A percentile compares a stretch with the other conserved stretches of the same genome.
phyloP scores from a whole-genome alignment of 2,113 vertebrate species.

The Labeo rohita region DNA sequence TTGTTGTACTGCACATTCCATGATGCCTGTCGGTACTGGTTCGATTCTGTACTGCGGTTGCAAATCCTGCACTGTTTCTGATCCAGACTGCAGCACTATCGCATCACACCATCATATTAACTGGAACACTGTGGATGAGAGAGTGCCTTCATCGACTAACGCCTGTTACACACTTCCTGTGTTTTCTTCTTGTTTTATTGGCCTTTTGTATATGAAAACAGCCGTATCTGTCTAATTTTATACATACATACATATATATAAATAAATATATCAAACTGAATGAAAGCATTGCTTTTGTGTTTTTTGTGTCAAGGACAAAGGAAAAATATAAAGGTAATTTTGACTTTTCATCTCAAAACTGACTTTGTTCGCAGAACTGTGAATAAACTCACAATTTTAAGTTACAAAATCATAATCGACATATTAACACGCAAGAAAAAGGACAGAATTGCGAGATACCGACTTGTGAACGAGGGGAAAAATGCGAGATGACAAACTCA shows the following conservation, averaged over 20 bases:
- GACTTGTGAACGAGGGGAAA: too few relatives aligned
- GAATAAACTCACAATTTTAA: too few relatives aligned
- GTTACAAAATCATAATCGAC: too few relatives aligned
- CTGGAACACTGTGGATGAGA: conserved; percentile 80
- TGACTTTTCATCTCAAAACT: too few relatives aligned
- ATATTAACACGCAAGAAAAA: too few relatives aligned
- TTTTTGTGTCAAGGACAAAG: background rate
- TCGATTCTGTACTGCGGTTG: background rate
- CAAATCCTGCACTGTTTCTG: conserved; percentile 14
- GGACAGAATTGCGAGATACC: too few relatives aligned
- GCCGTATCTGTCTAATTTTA: conserved; percentile 41
- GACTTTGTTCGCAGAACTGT: too few relatives aligned
- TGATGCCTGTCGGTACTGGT: background rate
- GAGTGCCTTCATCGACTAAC: conserved; percentile 80
- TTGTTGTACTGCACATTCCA: conserved; percentile 7
- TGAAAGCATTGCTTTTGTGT: background rate
- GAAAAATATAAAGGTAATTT: too few relatives aligned
- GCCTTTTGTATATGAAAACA: conserved; percentile 75
- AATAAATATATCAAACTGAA: conserved; percentile 51
- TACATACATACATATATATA: conserved; percentile 49
- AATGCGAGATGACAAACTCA: too few relatives aligned
- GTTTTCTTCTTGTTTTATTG: conserved; percentile 68
- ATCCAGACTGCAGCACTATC: background rate
- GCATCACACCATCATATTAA: conserved; percentile 53
- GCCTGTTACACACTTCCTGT: conserved; percentile 45